Evolutionary conservation across 2,113 vertebrate species (phyloP), one percentile per base, ranked within the genome.

Genomic region (Gymnocephalus cernua): DNA sequence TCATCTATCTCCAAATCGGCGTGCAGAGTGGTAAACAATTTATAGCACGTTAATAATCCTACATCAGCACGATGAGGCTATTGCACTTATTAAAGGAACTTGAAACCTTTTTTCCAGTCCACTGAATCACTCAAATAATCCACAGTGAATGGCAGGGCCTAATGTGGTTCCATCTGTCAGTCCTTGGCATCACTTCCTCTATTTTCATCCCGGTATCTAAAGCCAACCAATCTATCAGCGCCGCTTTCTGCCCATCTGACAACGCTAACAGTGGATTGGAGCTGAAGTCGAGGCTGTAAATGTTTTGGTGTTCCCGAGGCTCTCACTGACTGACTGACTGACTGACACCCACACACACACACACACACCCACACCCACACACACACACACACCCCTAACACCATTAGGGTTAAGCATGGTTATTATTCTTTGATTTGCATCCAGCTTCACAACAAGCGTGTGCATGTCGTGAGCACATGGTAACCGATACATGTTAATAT

Each of bases 161-260:
- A 73, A 86, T 79, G 79, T 71, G 73, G 71, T 63, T 54, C 79
- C 79, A 79, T 84, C 71, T 67, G 82, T 79, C 68, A 45, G 56
- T 62, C 19, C 23, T 74, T 87, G 80, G 79, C 73, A 87, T 67
- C 32, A 23, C 68, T 77, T 35, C 13, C 65, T 61, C 77, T 63
- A 75, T 81, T 82, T 85, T 62, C 61, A 80, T 82, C 41, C 29
- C 51, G n/a, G 66, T 48, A 41, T 38, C 41, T 57, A 13, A 44
- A 77, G 64, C 58, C 81, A 71, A 67, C 38, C 44, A 67, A 58
- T 77, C 44, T 19, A 77, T 58, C 59, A 41, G 10, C 10, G 38
- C 1, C 3, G 21, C 78, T 77, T 51, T 67, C 74, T 74, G 68
- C 67, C 47, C 48, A n/a, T 69, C 66, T 62, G 65, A 67, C 76